Evolutionary conservation across 2,888 invertebrate species (phyloP).

Genomic region (Homarus gammarus): DNA sequence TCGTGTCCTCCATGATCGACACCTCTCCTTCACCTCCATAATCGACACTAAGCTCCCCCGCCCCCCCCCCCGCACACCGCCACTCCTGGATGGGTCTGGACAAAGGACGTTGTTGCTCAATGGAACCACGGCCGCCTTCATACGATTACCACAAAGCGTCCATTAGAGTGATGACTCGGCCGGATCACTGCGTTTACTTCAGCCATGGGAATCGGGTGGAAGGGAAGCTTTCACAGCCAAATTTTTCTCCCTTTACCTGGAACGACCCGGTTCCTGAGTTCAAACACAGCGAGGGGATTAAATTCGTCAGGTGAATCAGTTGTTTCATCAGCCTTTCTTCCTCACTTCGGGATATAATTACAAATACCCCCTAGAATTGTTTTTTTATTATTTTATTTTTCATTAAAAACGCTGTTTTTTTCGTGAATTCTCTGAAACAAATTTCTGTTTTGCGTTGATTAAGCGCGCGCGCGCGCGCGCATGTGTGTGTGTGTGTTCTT

Average conservation of each 20-base stretch:
- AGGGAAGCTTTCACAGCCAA: constrained; percentile 9
- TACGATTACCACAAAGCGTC: constrained; percentile 53
- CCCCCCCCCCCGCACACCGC: background rate
- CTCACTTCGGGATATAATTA: too few species aligned
- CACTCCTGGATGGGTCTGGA: constrained; percentile 15
- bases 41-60: background rate
- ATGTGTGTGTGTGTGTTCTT: too few species aligned
- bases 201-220: constrained; percentile 49
- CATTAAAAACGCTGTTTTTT: too few species aligned
- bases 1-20: background rate
- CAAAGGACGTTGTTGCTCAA: constrained; percentile 28
- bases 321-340: too few species aligned
- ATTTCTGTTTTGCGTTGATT: too few species aligned
- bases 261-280: background rate
- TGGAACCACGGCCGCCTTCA: constrained; percentile 46
- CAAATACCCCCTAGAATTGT: too few species aligned
- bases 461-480: too few species aligned
- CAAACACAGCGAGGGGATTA: background rate
- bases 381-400: too few species aligned
- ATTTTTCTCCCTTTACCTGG: background rate
- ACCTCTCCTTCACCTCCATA: background rate
- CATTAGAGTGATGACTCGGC: constrained; percentile 47
- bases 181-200: constrained; percentile 45
- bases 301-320: background rate
- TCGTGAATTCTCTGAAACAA: too few species aligned